Base-by-base conservation (phyloP, 2,113 vertebrate species). In the Poicephalus meyeri region DNA sequence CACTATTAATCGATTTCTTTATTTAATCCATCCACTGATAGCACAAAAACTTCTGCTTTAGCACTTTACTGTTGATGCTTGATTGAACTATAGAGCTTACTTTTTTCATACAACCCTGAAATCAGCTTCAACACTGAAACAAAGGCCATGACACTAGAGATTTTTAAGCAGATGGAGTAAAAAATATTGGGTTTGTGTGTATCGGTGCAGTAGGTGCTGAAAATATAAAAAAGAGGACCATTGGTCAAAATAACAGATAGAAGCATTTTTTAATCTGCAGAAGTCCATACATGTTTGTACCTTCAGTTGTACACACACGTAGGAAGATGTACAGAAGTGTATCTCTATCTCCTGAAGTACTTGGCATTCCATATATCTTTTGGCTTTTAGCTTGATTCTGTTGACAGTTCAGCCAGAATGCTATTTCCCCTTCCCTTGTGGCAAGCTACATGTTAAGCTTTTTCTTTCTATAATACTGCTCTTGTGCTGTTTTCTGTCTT, bases 141-240 rank as follows among this genome's bases (percentile, higher is more conserved):
- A 91, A 95, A 96, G 91, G 90, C 70, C 90, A 70, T 49, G 56
- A 95, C 90, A 94, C 91, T 72, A 91, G 87, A 97, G 80, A 81
- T 89, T 96, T 97, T 92, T 89, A 88, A 86, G 94, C 35, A 88
- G 94, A 89, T 87, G 66, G 84, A 95, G 93, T 90, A 91, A 96
- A 94, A 84, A 93, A 58, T 95, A 96, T 96, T 94, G 96, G 95
- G n/a, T 93, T 94, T 92, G 80, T 95, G 88, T 95, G 92, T 95
- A 92, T 55, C 25, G 2, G 96, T 96, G 96, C 96, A 94, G 91
- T 94, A 95, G 95, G 92, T 94, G 92, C 92, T 96, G 94, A 94
- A 95, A 94, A 95, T 71, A 91, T 17, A 73, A 49, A 91, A 91
- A 89, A 85, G 65, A 77, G 24, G 33, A 80, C 46, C 84, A 95